Evolutionary conservation across 2,888 invertebrate genomes (phyloP).

Genomic region (Ceraclea dissimilis): DNA sequence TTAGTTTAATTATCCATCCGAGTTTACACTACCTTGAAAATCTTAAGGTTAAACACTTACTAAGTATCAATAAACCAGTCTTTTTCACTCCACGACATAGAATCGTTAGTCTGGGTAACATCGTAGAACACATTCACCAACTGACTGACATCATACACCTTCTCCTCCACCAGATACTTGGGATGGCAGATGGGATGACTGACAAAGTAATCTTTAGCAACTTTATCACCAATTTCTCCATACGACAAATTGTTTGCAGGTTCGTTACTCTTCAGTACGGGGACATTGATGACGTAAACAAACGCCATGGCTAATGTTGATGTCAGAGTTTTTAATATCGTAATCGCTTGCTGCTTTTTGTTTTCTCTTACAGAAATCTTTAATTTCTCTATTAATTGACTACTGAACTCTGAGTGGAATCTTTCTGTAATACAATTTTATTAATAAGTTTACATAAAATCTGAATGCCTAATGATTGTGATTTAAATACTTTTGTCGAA

Average conservation of each 20-base stretch:
- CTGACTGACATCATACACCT: conserved; percentile 48
- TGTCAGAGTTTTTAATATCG: conserved; percentile 40
- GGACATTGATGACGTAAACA: conserved; percentile 43
- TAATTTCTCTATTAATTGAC: conserved; percentile 36
- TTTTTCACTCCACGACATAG: conserved; percentile 63
- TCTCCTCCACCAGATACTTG: conserved; percentile 51
- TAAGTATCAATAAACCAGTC: conserved; percentile 59
- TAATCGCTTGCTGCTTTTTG: conserved; percentile 38
- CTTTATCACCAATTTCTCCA: conserved; percentile 13
- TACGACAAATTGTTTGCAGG: conserved; percentile 10
- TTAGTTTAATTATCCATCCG: no score
- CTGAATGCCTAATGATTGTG: no score
- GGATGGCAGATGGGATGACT: conserved; percentile 48
- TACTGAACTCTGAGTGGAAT: conserved; percentile 38
- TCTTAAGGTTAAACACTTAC: conserved; percentile 40
- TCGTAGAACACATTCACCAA: conserved; percentile 56
- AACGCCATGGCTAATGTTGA: conserved; percentile 38
- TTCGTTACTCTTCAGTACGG: conserved; percentile 15
- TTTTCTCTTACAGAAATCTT: conserved; percentile 31
- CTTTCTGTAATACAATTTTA: conserved; percentile 41
- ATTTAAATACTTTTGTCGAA: no score
- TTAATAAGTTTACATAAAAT: conserved; percentile 3
- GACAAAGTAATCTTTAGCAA: conserved; percentile 27
- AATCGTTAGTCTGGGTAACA: conserved; percentile 49
- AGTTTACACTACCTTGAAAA: no score